Base-by-base conservation (phyloP, 2,888 invertebrate species). In the Ptychoptera albimana region DNA sequence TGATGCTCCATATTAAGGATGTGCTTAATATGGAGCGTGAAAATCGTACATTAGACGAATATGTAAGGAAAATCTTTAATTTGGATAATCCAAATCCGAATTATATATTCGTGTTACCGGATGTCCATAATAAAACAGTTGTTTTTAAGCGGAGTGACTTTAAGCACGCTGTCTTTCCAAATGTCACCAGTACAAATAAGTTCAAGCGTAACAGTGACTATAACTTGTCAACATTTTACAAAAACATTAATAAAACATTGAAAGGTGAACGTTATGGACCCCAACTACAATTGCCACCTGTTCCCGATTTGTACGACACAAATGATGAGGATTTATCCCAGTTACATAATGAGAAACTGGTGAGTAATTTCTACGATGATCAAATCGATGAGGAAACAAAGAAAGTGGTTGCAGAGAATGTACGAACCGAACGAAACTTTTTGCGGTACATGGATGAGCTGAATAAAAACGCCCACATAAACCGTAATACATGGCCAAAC, bases 111-210 rank as follows among this genome's bases (percentile, higher is more conserved):
- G 49, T 55, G 49, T 49, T 63, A 46, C 60, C 61, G 8, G 47
- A 46, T 23, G 42, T 40, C n/a, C 32, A 45, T 14, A 46, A 48
- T 37, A 35, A 32, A 30, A 44, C 44, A 7, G 37, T 55, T 15
- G 43, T 50, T 1, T 52, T 53, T 23, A 46, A 48, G 43, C 40
- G 59, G 14, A 58, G 53, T 36, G 60, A 60, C 47, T 61, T 64
- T 46, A 45, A 48, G 23, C 50, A 53, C 14, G 61, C 64, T 4
- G 54, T 54, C 31, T 64, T 63, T 51, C 64, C 64, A 10, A 63
- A 63, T 48, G 48, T 64, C 9, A 55, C 56, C 4, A 31, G 44
- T 32, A 39, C 48, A 45, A 48, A 32, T 30, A 51, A 13, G 49
- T 51, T 45, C 41, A 46, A 37, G 44, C 42, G 16, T 44, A 37